Evolutionary conservation across 2,113 vertebrate species (phyloP), one percentile per base, ranked within the genome.

Genomic region (Tamias sibiricus): DNA sequence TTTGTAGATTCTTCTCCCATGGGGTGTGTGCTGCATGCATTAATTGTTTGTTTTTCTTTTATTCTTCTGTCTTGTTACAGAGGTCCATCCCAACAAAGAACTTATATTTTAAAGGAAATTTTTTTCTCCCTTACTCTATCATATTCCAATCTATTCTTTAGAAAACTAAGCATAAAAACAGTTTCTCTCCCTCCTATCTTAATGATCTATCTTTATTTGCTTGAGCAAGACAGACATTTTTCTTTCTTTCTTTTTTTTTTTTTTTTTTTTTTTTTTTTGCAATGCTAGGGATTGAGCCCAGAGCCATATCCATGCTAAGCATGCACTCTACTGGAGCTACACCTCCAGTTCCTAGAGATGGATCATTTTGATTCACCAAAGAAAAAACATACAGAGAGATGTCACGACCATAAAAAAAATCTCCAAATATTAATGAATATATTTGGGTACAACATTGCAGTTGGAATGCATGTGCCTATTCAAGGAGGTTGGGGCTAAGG

Each of bases 131-230:
- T 52, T 59, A 40, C 4, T 30, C 54, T 81, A 62, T 64, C 66
- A 62, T 86, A 72, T 54, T 91, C 74, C n/a, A 72, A 80, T 4
- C 52, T 64, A 95, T 42, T 95, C 74, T 82, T 83, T 69, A 72
- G 22, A 26, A 62, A 62, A 28, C 9, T 93, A 85, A 68, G 42
- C 28, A 71, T 49, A 37, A 86, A 69, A 87, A 10, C 49, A 83
- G 2, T 87, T 87, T 80, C 32, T 87, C 35, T 68, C 30, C 71
- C 37, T 69, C 82, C 80, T 95, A 52, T 52, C 69, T 88, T 71
- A 88, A 82, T 66, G 30, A 57, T 24, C 24, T 62, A 62, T 62
- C 24, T 62, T 62, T 24, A 62, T 62, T 62, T 62, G 59, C 59
- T 62, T 24, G 26, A 62, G 59, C 24, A 62, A 62, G 24, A 62